Base-by-base conservation (phyloP, 2,888 invertebrate genomes). In the Lasius platythorax region DNA sequence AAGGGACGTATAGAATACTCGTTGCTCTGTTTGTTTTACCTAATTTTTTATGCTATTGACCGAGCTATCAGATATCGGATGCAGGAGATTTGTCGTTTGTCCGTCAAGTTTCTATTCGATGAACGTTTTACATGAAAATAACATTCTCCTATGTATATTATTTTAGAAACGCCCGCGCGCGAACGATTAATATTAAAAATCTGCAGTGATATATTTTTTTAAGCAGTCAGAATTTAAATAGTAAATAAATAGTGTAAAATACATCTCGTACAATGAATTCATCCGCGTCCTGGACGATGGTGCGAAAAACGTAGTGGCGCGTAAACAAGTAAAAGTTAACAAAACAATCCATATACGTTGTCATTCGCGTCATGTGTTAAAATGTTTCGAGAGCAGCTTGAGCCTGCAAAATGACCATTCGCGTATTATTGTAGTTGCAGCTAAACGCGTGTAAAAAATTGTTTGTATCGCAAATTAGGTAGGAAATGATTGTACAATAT, bases 321-420 rank as follows among this genome's bases (percentile, higher is more conserved):
- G 61, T 73, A 81, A 81, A 81, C 79, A 81, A 81, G 79, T 81
- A 81, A 81, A 73, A 81, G 79, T 81, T 81, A 81, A 81, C 79
- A 81, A 81, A 81, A 81, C 79, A 81, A 81, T 81, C 46, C 73
- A 46, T 46, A 70, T 46, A 70, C 58, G 78, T 61, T 70, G 30
- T 37, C 28, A 58, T 72, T 81, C 79, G 73, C 73, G 61, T 72
- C 73, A 46, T 9, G 79, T 15, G 79, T 73, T 81, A 73, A 81
- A 81, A 72, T 81, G 61, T 81, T 37, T 37, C 73, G 73, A 61
- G 64, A 53, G 46, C 61, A 37, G 18, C 30, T 73, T 23, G 61
- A 61, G 73, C 50, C 61, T 73, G 79, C 73, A 12, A 63, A 72
- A 73, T 81, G 79, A 81, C 73, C 12, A 50, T 50, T 81, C 18